These are phyloP conservation scores for Lasioglossum lativentre DNA, from an alignment of 2,888 invertebrate genomes.

Conservation along the genomic window DNA sequence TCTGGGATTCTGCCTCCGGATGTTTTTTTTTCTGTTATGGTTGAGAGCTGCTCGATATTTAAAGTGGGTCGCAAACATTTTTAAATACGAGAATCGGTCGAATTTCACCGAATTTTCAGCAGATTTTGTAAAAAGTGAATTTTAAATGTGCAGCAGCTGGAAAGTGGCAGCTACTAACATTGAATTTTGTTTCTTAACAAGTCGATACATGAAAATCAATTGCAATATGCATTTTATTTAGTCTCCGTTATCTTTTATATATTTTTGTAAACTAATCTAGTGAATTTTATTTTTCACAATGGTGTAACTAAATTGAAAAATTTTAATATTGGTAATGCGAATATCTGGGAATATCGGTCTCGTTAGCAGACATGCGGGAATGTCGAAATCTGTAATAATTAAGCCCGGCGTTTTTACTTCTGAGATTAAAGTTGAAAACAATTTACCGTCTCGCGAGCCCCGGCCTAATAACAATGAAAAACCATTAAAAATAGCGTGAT, in stretches of 20 bases:
- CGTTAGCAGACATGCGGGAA: not conserved
- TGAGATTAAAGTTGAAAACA: not conserved
- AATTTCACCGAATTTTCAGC: not conserved
- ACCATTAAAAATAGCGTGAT: not conserved
- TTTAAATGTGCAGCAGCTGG: not conserved
- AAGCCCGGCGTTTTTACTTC: not conserved
- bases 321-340: not conserved
- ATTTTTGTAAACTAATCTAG: not conserved
- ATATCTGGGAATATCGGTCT: not conserved
- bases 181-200: not conserved
- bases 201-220: not conserved
- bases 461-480: not conserved
- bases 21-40: not conserved
- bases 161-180: not conserved
- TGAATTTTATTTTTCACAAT: too few species aligned
- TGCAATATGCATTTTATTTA: too few species aligned
- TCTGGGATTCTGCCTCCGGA: slow-evolving; percentile 16
- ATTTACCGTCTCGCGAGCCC: not conserved
- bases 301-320: too few species aligned
- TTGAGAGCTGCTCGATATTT: not conserved
- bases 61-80: not conserved
- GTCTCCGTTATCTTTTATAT: too few species aligned
- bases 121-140: not conserved
- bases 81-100: not conserved
- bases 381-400: not conserved